phyloP scores from a whole-genome alignment of 1,140 invertebrate species.

The Harpegnathos saltator region DNA sequence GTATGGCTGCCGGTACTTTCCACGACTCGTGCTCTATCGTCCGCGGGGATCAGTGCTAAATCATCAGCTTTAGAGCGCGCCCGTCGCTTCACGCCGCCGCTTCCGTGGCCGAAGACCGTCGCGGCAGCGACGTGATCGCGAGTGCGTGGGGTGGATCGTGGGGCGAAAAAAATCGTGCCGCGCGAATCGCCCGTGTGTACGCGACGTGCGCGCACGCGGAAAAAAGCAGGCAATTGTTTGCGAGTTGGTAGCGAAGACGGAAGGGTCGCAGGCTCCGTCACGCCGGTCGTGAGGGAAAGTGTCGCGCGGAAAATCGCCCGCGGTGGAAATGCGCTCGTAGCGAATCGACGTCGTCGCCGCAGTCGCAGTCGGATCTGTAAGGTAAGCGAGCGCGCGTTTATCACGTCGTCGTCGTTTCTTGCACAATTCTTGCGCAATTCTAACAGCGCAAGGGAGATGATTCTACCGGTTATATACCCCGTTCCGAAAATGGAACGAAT shows the following conservation, averaged over 20 bases:
- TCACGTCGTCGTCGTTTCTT: not conserved
- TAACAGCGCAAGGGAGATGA: not conserved
- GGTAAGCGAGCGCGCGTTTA: constrained; percentile 63
- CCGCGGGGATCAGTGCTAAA: not conserved
- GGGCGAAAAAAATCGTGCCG: not conserved
- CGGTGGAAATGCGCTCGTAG: constrained; percentile 74
- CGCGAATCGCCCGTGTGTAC: not conserved
- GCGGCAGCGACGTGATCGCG: not conserved
- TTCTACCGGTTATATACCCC: not conserved
- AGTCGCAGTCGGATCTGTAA: constrained; percentile 74
- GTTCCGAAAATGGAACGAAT: constrained; percentile 10
- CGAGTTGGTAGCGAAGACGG: not conserved
- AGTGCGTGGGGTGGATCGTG: no score
- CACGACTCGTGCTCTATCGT: not conserved
- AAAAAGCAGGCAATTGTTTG: not conserved
- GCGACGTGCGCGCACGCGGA: no score
- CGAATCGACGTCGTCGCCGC: constrained; percentile 74
- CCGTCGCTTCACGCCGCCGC: not conserved
- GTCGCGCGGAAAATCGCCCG: constrained; percentile 28
- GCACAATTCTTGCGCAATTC: no score
- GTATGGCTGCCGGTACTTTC: constrained; percentile 1
- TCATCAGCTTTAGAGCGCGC: not conserved
- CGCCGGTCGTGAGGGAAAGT: not conserved
- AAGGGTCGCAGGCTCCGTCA: not conserved
- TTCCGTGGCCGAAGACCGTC: no score